Percentiles rank a stretch among this genome's conserved stretches.
Conservation (phyloP, 2,113 vertebrate genomes). For the Calyptommatus sinebrachiatus region DNA sequence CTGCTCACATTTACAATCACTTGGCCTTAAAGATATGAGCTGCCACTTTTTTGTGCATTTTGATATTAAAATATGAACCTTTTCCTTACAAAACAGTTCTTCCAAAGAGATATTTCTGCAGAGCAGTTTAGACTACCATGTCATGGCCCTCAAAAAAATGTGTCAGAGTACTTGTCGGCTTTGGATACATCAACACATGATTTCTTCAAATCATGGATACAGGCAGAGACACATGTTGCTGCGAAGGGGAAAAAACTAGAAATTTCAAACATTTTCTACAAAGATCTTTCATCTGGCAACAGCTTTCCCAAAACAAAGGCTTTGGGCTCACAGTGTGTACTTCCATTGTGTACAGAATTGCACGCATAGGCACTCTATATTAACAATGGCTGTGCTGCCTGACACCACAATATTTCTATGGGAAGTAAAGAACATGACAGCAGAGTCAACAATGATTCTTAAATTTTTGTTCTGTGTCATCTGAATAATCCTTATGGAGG, state of each 20-base stretch:
- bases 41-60: not conserved
- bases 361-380: slow-evolving; percentile 19
- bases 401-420: slow-evolving; percentile 26
- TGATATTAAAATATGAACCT: not conserved
- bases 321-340: slow-evolving; percentile 25
- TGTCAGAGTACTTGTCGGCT: slow-evolving; percentile 40
- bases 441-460: not conserved
- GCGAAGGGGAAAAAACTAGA: slow-evolving; percentile 29
- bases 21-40: no score
- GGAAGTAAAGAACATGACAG: slow-evolving; percentile 21
- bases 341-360: slow-evolving; percentile 32
- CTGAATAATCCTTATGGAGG: slow-evolving; percentile 19
- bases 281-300: slow-evolving; percentile 50
- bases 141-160: slow-evolving; percentile 14
- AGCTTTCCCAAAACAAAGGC: slow-evolving; percentile 45
- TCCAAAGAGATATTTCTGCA: slow-evolving; percentile 29
- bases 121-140: not conserved
- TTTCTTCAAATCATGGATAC: slow-evolving; percentile 25
- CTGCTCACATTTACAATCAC: no score
- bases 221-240: slow-evolving; percentile 30
- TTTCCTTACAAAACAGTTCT: slow-evolving; percentile 19
- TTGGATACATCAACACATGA: slow-evolving; percentile 16
- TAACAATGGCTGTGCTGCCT: slow-evolving; percentile 20
- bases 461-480: slow-evolving; percentile 28
- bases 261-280: slow-evolving; percentile 27